phyloP scores from a whole-genome alignment of 2,888 invertebrate genomes.

The Orchesellides sinensis region DNA sequence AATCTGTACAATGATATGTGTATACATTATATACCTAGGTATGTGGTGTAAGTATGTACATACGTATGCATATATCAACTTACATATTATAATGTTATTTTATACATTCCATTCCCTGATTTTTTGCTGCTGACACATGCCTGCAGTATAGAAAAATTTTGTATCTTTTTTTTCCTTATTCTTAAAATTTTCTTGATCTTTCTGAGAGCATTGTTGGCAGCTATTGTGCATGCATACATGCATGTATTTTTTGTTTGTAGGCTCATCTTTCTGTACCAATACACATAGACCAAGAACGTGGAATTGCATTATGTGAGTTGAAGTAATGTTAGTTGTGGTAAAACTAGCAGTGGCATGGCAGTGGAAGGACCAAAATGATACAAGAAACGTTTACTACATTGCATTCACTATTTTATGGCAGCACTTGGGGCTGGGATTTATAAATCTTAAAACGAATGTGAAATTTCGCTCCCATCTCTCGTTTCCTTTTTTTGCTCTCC shows the following conservation, averaged over 20 bases:
- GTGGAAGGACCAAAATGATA: slow-evolving; percentile 24
- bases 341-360: no score
- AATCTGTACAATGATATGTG: no score
- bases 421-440: slow-evolving; percentile 65
- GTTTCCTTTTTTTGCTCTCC: slow-evolving; percentile 35
- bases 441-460: slow-evolving; percentile 66
- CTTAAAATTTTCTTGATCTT: slow-evolving; percentile 60
- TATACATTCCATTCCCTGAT: slow-evolving; percentile 41
- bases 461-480: slow-evolving; percentile 52
- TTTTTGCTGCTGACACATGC: slow-evolving; percentile 54
- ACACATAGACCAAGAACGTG: no score
- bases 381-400: slow-evolving; percentile 61
- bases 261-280: slow-evolving; percentile 5
- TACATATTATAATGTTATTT: background rate
- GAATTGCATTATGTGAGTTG: slow-evolving; percentile 23
- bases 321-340: slow-evolving; percentile 17
- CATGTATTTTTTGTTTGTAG: slow-evolving; percentile 4
- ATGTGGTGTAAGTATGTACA: no score
- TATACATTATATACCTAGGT: no score
- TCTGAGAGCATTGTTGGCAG: slow-evolving; percentile 65
- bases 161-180: slow-evolving; percentile 36
- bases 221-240: slow-evolving; percentile 56
- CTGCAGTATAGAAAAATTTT: slow-evolving; percentile 32
- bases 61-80: slow-evolving; percentile 3
- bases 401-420: slow-evolving; percentile 63